Evolutionary conservation across 1,140 invertebrate genomes (phyloP), one percentile per base, ranked within the genome.

Genomic region (Dreissena rostriformis): DNA sequence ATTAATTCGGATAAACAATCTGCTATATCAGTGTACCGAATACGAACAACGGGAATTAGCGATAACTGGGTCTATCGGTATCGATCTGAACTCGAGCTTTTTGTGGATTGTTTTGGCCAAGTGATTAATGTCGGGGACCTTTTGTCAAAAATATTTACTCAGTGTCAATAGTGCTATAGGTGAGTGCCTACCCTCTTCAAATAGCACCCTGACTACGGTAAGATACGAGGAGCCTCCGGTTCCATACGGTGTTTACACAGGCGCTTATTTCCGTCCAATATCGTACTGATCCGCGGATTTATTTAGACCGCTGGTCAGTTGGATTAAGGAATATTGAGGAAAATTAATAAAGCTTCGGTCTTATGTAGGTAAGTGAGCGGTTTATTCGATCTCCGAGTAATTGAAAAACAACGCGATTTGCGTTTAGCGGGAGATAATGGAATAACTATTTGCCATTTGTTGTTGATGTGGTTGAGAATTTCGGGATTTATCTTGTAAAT

Each of bases 161-260:
- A 65, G 61, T 81, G 79, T 81, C 79, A 81, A 81, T 73, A 81
- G 67, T 63, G 39, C 52, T n/a, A 81, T 63, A 72, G 63, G 79
- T 65, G 55, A 73, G 24, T 26, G 22, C 68, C 73, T 81, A 52
- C 70, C 11, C 79, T 81, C 73, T 81, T 51, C 79, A 71, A 81
- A 81, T 73, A 72, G 68, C 26, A 55, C 79, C 79, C 51, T 81
- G 79, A 81, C 79, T 81, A 81, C 79, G 70, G 24, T 17, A 24
- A 72, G 79, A 81, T 81, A 81, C 26, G 67, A 15, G 52, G 15
- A 22, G 4, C 26, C n/a, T 22, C 7, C 8, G 49, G 52, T 52
- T 28, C 51, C 15, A 12, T 49, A 39, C 52, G 5, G 0, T 81
- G 26, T 81, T 81, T 51, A 81, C 70, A 24, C 57, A 79, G 70